Conservation (phyloP, 2,113 vertebrate species). For the Grammomys surdaster region DNA sequence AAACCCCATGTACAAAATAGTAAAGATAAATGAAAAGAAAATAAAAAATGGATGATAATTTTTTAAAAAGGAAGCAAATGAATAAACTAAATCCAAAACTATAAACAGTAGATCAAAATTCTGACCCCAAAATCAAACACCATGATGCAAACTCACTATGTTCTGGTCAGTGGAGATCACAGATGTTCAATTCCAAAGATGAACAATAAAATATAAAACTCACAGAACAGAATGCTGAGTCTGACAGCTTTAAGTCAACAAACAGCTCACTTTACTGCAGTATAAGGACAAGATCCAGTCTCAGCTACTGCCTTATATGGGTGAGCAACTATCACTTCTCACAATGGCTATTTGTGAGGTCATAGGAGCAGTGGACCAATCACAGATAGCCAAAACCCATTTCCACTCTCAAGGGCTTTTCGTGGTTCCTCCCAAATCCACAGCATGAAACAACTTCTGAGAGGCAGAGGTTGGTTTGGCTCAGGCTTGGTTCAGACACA, state of each 20-base stretch:
- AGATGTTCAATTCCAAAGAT: background rate
- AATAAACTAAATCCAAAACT: background rate
- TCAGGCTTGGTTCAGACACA: background rate
- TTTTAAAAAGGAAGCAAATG: background rate
- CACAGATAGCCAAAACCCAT: background rate
- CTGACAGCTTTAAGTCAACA: too few species aligned
- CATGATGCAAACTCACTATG: background rate
- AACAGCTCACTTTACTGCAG: too few species aligned
- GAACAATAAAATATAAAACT: background rate
- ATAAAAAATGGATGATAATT: background rate
- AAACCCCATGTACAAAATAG: background rate
- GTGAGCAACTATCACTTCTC: background rate
- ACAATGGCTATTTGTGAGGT: background rate
- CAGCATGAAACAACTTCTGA: background rate
- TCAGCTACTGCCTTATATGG: background rate
- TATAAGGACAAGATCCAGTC: background rate
- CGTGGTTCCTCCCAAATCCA: background rate
- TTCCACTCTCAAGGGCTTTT: background rate
- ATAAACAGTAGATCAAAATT: background rate
- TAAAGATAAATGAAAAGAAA: background rate
- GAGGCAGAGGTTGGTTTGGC: too few species aligned
- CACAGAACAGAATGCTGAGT: background rate
- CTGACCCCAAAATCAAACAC: background rate
- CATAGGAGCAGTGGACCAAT: background rate
- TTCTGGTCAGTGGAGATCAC: background rate